Percentiles rank a stretch among this genome's conserved stretches.
phyloP scores from a whole-genome alignment of 1,140 invertebrate genomes.

The Pseudomyrmex concolor region DNA sequence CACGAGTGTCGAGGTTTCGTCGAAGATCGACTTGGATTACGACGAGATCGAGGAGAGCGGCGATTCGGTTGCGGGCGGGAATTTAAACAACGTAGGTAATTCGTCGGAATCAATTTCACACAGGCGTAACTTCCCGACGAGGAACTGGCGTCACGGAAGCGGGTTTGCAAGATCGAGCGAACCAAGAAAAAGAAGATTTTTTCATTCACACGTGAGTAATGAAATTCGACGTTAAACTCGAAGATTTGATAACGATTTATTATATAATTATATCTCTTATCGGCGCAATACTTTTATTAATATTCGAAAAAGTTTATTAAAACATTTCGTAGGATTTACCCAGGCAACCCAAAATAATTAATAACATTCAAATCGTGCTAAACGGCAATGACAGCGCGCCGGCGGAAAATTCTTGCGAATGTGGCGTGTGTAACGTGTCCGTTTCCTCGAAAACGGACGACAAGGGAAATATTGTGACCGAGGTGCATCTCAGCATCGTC shows the following conservation, averaged over 20 bases:
- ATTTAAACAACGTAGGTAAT: background rate
- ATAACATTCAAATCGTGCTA: conserved; percentile 68
- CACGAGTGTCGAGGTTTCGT: conserved; percentile 38
- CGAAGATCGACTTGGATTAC: conserved; percentile 63
- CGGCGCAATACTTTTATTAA: background rate
- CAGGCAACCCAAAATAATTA: conserved; percentile 37
- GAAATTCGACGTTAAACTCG: no score
- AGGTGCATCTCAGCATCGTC: conserved; percentile 66
- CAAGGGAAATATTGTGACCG: conserved; percentile 68
- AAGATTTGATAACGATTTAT: no score
- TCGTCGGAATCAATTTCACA: background rate
- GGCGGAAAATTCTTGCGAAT: conserved; percentile 46
- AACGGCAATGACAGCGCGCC: conserved; percentile 55
- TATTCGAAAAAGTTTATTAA: background rate
- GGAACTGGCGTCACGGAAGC: background rate
- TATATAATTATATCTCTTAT: background rate
- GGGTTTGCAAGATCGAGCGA: background rate
- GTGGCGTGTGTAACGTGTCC: conserved; percentile 65
- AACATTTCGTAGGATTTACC: conserved; percentile 24
- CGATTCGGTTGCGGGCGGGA: background rate
- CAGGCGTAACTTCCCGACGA: background rate
- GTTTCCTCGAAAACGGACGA: conserved; percentile 57
- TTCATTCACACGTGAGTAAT: conserved; percentile 40
- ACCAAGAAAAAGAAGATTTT: conserved; percentile 12
- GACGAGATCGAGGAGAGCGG: conserved; percentile 2